phyloP scores from a whole-genome alignment of 2,113 vertebrate genomes.

The Podarcis muralis region DNA sequence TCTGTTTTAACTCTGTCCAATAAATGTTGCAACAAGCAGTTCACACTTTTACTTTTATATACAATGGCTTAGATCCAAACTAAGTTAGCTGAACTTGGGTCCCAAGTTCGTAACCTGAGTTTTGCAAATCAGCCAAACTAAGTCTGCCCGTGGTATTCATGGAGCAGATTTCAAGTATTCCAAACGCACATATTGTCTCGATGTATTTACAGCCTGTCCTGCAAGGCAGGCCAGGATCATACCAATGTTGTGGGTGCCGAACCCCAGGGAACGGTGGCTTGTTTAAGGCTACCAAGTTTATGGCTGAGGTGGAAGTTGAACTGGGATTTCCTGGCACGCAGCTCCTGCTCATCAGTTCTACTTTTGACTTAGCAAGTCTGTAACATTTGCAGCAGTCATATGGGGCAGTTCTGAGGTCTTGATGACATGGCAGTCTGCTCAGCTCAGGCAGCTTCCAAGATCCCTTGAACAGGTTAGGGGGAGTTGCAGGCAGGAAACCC shows the following conservation, averaged over 20 bases:
- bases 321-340: neutral
- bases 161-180: neutral
- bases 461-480: neutral
- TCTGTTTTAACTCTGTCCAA: neutral
- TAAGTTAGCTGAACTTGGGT: neutral
- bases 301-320: neutral
- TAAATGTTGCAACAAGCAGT: neutral
- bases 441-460: neutral
- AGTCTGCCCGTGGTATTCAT: neutral
- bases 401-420: neutral
- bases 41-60: neutral
- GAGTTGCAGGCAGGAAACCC: neutral
- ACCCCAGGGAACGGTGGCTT: neutral
- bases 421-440: neutral
- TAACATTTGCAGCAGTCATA: neutral
- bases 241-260: too few relatives aligned
- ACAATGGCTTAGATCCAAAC: neutral
- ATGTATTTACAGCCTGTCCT: neutral
- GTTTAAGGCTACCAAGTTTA: conserved; percentile 12
- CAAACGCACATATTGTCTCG: neutral
- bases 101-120: neutral
- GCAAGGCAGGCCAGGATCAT: neutral
- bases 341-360: neutral
- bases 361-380: neutral
- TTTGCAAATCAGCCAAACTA: neutral